A percentile compares a stretch with the other conserved stretches of the same genome.
These are phyloP conservation scores for Amiota communis DNA, from an alignment of 2,888 invertebrate species.

Conservation along the genomic window DNA sequence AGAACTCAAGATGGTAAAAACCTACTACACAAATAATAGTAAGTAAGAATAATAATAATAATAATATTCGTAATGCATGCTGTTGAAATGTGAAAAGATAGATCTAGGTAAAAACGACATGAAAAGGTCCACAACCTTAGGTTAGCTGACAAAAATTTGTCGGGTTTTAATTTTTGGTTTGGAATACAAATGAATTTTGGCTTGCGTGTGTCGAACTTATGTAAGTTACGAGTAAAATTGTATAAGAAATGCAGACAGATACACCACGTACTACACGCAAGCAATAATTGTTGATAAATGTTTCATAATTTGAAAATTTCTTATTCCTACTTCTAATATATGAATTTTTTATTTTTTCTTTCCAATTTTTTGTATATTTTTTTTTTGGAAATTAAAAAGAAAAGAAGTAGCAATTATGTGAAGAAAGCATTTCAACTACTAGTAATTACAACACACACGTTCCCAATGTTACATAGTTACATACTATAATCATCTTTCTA, in stretches of 20 bases:
- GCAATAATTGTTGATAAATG: slow-evolving; percentile 72
- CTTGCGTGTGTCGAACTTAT: slow-evolving; percentile 58
- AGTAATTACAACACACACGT: slow-evolving; percentile 59
- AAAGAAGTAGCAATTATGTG: slow-evolving; percentile 55
- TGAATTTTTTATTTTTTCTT: slow-evolving; percentile 29
- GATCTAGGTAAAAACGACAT: background rate
- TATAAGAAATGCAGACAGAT: no score
- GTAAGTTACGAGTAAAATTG: slow-evolving; percentile 23
- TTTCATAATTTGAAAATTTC: slow-evolving; percentile 68
- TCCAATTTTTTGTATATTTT: no score
- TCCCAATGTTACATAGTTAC: background rate
- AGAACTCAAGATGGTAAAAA: background rate
- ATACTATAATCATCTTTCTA: background rate
- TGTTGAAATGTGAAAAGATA: slow-evolving; percentile 17
- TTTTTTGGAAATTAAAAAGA: background rate
- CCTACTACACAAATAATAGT: background rate
- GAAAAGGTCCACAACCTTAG: background rate
- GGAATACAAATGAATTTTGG: slow-evolving; percentile 29
- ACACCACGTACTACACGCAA: slow-evolving; percentile 38
- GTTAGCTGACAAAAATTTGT: slow-evolving; percentile 35
- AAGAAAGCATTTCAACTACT: slow-evolving; percentile 58
- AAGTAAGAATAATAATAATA: no score
- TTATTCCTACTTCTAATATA: background rate
- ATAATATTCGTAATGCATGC: no score
- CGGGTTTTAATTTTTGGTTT: slow-evolving; percentile 9